Conservation (phyloP, 2,113 vertebrate species). For the Pterophyllum scalare region DNA sequence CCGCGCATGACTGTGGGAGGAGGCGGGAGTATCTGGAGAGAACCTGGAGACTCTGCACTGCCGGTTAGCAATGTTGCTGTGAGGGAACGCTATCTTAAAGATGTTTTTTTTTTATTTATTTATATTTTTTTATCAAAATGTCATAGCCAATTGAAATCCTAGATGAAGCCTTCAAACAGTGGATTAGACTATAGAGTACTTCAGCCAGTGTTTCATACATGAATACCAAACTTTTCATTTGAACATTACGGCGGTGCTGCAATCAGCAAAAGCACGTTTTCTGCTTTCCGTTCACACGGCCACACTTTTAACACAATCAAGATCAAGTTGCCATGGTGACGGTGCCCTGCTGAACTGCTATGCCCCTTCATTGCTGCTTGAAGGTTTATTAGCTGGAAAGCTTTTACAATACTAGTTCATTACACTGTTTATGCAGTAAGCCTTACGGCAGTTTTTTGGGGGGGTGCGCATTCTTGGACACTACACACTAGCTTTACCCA, state of each 20-base stretch:
- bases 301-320: constrained; percentile 5
- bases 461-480: neutral
- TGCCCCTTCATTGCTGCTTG: neutral
- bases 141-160: neutral
- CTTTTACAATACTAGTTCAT: neutral
- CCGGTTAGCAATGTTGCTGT: too few species aligned
- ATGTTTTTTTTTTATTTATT: too few species aligned
- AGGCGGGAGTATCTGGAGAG: too few species aligned
- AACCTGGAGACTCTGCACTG: too few species aligned
- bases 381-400: neutral
- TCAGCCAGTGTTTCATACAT: neutral
- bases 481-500: neutral
- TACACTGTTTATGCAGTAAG: neutral
- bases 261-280: neutral
- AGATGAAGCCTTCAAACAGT: neutral
- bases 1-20: too few species aligned
- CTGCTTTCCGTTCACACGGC: neutral
- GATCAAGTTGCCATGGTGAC: constrained; percentile 5
- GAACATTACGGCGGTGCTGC: neutral
- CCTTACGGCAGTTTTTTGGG: neutral
- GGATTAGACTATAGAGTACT: neutral
- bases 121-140: too few species aligned
- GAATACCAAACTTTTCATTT: neutral
- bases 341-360: neutral
- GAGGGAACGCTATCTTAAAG: too few species aligned